Base-by-base conservation (phyloP, 2,113 vertebrate genomes). In the Notothenia coriiceps region DNA sequence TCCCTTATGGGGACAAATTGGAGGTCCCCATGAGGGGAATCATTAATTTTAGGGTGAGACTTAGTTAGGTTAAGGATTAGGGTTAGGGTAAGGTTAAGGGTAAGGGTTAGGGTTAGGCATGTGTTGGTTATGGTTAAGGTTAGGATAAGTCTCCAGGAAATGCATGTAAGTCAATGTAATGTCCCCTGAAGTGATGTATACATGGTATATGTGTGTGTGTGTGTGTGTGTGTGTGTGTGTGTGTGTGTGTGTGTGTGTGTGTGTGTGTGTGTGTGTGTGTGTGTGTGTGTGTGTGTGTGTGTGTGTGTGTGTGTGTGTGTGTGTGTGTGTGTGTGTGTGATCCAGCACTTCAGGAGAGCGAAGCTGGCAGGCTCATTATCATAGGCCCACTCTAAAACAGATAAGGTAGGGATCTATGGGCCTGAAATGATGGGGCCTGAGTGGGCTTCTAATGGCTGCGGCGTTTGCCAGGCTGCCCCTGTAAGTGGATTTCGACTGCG, bases 401-500 rank as follows among this genome's bases (percentile, higher is more conserved):
- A 89, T 84, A 81, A 85, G 83, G 87, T 63, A 79, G 80, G 80
- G 88, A 88, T 91, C 89, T 86, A 82, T 91, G 22, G 52, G 77
- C 46, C 72, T 87, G 84, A 86, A 81, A 90, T 91, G 79, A 92
- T 89, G 82, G 85, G 82, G 92, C 83, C 77, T 81, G 84, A 89
- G 81, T 66, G 74, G 87, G 86, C 82, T 84, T 83, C 83, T 93
- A 92, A 93, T 93, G 87, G 87, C 73, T 3, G 13, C 29, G 82
- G 83, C 52, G 84, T 86, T 87, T 75, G 86, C 84, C 84, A 86
- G 80, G 70, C 85, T 77, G 78, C 79, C 89, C 87, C 88, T 87
- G 77, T 93, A 94, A 95, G 91, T 94, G 91, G 87, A 93, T 93
- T 93, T 93, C 88, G 85, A 88, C 93, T 85, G 90, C 74, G 86